These are phyloP conservation scores for Isurus oxyrinchus DNA, from an alignment of 2,113 vertebrate species.

Conservation along the genomic window DNA sequence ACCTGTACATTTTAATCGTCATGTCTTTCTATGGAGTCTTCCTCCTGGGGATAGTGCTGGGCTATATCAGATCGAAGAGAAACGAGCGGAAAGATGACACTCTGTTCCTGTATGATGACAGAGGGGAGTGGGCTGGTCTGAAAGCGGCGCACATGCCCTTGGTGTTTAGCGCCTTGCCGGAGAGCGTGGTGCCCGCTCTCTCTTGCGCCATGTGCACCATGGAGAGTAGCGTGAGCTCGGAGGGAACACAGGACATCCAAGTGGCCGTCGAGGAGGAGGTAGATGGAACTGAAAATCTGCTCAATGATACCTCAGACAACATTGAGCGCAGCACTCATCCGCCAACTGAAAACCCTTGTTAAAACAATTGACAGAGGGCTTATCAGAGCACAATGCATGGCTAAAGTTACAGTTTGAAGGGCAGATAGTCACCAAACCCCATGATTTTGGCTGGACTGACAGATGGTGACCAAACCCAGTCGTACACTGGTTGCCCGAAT, in stretches of 20 bases:
- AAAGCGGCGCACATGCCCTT: slow-evolving; percentile 60
- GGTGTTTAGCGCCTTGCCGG: slow-evolving; percentile 63
- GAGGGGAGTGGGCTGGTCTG: slow-evolving; percentile 75
- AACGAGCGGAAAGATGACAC: slow-evolving; percentile 74
- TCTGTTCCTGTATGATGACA: slow-evolving; percentile 81
- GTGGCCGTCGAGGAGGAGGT: slow-evolving; percentile 77
- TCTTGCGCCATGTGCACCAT: slow-evolving; percentile 76
- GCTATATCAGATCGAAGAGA: slow-evolving; percentile 85
- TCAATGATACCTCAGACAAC: slow-evolving; percentile 51
- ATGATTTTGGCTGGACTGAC: background rate
- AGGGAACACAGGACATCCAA: slow-evolving; percentile 78
- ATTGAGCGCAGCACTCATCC: slow-evolving; percentile 44
- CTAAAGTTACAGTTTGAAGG: background rate
- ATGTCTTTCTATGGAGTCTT: slow-evolving; percentile 92
- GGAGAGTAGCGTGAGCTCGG: slow-evolving; percentile 84
- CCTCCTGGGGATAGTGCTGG: slow-evolving; percentile 80
- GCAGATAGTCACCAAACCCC: background rate
- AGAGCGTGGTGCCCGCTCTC: slow-evolving; percentile 65
- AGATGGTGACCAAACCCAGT: background rate
- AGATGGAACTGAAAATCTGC: slow-evolving; percentile 56
- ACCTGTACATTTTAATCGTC: slow-evolving; percentile 81
- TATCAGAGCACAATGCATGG: background rate
- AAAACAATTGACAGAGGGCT: background rate
- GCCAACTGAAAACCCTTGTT: background rate
- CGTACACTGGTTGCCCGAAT: background rate